Base-by-base conservation (phyloP, 2,888 invertebrate genomes). In the Heliconius ismenius region DNA sequence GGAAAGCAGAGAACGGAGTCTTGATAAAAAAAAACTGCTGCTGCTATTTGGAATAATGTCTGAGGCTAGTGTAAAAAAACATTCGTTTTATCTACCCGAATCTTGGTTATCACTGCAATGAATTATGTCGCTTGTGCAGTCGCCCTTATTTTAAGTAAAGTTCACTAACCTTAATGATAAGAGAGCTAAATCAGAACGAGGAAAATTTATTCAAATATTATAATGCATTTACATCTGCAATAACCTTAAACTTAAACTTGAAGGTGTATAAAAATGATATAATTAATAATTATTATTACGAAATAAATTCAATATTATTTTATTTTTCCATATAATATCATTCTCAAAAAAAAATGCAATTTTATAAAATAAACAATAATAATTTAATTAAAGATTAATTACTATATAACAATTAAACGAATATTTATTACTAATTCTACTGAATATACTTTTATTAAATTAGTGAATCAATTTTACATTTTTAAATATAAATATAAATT, bases 161-260 rank as follows among this genome's bases (percentile, higher is more conserved):
- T 82, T 82, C 80, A 82, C 77, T 74, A 79, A 77, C 82, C 81
- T 74, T 39, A 68, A 70, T 82, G 82, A 83, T 82, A 81, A 81
- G 78, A 80, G 74, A 76, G 78, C 74, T 78, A 78, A 80, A 78
- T 79, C 79, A 76, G 78, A 74, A 80, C 74, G 72, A 78, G 79
- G 79, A 81, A 81, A 81, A 79, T 77, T 79, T 75, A 76, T 68
- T 69, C 64, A 73, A 67, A 69, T 77, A 78, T 76, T 73, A 43
- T 63, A 72, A 74, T 67, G 54, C 67, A 74, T 11, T 74, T 73
- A 68, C 11, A 58, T 72, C 58, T 77, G 64, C 74, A 67, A 65
- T 76, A 79, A 77, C 81, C 81, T 79, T 81, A 62, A 81, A 81
- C 79, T 78, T 78, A 65, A 81, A 81, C 79, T 78, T 78, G 78